Conservation (phyloP, 2,797 vertebrate species). For the Zalophus californianus region DNA sequence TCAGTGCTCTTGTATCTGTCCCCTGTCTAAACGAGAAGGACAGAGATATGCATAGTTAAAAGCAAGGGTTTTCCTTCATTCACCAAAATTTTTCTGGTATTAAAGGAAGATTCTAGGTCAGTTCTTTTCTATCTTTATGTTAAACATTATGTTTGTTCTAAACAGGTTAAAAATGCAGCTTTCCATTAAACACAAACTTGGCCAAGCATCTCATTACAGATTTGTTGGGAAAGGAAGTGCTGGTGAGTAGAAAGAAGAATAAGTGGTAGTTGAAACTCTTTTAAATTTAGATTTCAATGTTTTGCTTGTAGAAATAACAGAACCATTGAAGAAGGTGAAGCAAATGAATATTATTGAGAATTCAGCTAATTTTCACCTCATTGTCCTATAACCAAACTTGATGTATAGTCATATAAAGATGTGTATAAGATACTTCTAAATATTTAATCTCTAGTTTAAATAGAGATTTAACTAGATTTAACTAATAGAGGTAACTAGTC, state of each 20-base stretch:
- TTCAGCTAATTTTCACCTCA: neutral
- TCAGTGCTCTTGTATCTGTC: neutral
- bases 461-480: neutral
- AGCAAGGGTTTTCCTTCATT: neutral
- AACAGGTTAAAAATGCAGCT: neutral
- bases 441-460: neutral
- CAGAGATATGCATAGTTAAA: neutral
- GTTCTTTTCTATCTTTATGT: neutral
- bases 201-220: neutral
- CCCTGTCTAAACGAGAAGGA: neutral
- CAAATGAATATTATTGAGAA: neutral
- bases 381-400: neutral
- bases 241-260: neutral
- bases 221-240: neutral
- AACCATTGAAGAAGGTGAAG: neutral
- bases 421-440: neutral
- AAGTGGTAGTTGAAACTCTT: neutral
- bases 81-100: neutral
- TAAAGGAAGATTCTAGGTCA: neutral
- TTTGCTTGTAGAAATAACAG: neutral
- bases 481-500: neutral
- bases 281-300: neutral
- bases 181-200: neutral
- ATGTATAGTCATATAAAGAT: neutral
- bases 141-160: neutral